Evolutionary conservation across 2,888 invertebrate species (phyloP).

Genomic region (Caenorhabditis imperialis): DNA sequence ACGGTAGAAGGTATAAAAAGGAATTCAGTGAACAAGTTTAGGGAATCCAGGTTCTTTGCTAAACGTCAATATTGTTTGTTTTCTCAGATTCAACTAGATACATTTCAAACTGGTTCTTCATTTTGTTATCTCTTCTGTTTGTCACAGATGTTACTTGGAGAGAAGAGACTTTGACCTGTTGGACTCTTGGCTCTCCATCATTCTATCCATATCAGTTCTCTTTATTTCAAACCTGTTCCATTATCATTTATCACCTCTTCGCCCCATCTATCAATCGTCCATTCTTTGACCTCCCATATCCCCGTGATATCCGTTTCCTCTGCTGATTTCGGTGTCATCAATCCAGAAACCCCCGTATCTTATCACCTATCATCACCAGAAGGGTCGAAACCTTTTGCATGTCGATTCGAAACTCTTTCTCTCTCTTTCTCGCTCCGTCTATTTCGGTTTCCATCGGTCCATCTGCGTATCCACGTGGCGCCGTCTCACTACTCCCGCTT

Average conservation of each 20-base stretch:
- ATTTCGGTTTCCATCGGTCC: neutral
- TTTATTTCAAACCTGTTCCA: no score
- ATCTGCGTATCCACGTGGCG: constrained; percentile 25
- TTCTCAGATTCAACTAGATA: no score
- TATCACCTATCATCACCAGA: constrained; percentile 37
- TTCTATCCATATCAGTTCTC: no score
- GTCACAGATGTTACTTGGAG: no score
- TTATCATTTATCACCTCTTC: constrained; percentile 1
- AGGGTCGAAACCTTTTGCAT: constrained; percentile 14
- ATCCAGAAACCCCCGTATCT: constrained; percentile 22
- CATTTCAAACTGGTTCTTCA: no score
- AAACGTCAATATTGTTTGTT: no score
- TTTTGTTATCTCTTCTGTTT: no score
- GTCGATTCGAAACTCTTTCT: constrained; percentile 28
- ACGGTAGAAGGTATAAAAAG: no score
- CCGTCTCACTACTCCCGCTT: constrained; percentile 22
- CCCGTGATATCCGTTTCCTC: neutral
- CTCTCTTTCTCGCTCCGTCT: constrained; percentile 7
- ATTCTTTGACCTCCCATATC: constrained; percentile 40
- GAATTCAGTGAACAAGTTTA: no score
- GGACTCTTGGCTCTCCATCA: no score
- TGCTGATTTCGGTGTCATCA: constrained; percentile 5
- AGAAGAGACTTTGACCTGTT: no score
- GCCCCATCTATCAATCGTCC: constrained; percentile 2
- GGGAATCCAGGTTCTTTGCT: no score